Base-by-base conservation (phyloP, 2,113 vertebrate species). In the Podarcis raffonei region DNA sequence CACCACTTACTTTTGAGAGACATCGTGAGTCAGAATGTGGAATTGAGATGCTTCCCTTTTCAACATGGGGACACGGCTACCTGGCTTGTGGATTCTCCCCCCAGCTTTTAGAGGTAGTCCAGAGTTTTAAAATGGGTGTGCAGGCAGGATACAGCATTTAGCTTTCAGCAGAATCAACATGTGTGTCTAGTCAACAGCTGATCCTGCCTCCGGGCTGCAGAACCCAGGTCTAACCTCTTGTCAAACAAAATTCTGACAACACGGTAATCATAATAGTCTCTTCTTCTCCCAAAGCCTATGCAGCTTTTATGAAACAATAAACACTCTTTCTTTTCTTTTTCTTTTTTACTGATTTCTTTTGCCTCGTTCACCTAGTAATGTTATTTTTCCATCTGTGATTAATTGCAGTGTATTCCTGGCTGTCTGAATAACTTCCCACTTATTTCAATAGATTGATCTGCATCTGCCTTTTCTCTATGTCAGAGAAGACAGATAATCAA, bases 391-490 rank as follows among this genome's bases (percentile, higher is more conserved):
- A 18, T 4, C 81, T 82, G 25, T 75, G 59, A 6, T 48, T 92
- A 74, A 32, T 62, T 88, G 32, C 65, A 72, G 62, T 87, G 83
- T 80, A 86, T 91, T 68, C 6, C 78, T 77, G 62, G 16, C 32
- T 90, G 2, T 72, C 22, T 74, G 30, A 80, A 30, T 90, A 72
- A 82, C 48, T 91, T 93, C 81, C 59, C 12, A 91, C 1, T 0
- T 20, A 89, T n/a, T 74, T 22, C 25, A 82, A 66, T 81, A 91
- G 87, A 90, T 66, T 79, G 22, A 78, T 66, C 5, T 81, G 15
- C 23, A 37, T 92, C 87, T 87, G 37, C 68, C 59, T 94, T 95
- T 92, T 91, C 71, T 89, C n/a, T 85, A 2, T 89, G 69, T 74
- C 1, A 25, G 57, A 92, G 25, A 18, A 84, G 84, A 68, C 81